Percentiles rank a stretch among this genome's conserved stretches.
phyloP scores from a whole-genome alignment of 23 tunicate species.

The Ciona savignyi region DNA sequence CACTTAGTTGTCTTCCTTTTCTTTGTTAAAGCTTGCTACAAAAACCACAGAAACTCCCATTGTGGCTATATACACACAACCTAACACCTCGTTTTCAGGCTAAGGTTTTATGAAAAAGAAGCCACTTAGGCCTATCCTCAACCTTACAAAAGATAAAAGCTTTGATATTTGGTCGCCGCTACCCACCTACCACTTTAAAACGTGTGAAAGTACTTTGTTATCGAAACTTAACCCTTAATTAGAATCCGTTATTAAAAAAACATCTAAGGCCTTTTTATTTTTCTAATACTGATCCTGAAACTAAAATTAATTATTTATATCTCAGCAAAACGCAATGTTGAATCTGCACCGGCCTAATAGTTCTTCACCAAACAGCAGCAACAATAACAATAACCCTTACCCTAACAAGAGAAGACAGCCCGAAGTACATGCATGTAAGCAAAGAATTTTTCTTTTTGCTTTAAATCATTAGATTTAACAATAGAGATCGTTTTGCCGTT shows the following conservation, averaged over 20 bases:
- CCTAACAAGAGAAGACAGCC: conserved; percentile 26
- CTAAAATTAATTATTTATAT: background rate
- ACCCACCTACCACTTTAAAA: background rate
- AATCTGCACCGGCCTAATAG: conserved; percentile 51
- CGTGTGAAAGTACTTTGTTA: background rate
- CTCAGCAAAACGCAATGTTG: conserved; percentile 39
- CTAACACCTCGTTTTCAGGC: background rate
- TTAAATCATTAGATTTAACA: too few relatives aligned
- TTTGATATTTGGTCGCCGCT: background rate
- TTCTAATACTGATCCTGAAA: too few relatives aligned
- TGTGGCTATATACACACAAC: background rate
- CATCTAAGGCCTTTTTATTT: too few relatives aligned
- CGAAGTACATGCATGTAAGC: conserved; percentile 32
- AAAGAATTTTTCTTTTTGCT: too few relatives aligned
- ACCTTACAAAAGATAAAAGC: background rate
- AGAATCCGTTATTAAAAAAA: background rate
- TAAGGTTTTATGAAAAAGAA: background rate
- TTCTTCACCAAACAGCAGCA: conserved; percentile 82
- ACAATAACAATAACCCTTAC: conserved; percentile 81
- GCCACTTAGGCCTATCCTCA: background rate
- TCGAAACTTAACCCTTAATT: background rate
- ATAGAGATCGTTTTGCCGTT: too few relatives aligned
- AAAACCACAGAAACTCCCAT: background rate
- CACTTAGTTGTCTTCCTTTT: background rate
- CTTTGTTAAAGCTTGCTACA: background rate